Base-by-base conservation (phyloP, 2,888 invertebrate species). In the Nematopogon swammerdamellus region DNA sequence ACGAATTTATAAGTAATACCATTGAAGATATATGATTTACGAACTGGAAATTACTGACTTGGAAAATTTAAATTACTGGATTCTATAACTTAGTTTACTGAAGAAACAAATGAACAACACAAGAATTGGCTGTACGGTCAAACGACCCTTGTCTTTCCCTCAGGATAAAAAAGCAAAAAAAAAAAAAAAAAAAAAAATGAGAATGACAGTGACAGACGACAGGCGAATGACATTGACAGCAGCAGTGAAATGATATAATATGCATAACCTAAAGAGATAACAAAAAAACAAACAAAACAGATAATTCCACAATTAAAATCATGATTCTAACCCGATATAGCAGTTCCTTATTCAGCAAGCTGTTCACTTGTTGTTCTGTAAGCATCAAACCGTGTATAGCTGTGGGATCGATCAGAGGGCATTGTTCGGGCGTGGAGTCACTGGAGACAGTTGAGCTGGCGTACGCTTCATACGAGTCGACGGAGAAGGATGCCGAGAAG, bases 381-480 rank as follows among this genome's bases (percentile, higher is more conserved):
- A 4, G 11, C 14, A 14, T 36, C 14, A 14, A 14, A 36, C 11
- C 36, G 8, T 36, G 36, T 14, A 3, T 14, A 3, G 14, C 36
- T 14, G 36, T 8, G 11, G 36, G 36, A 3, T 14, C 36, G 36
- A 3, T 36, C 3, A 36, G 36, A 14, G 25, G 25, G 5, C 10
- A 6, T 10, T 25, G 25, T 10, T 17, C 18, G 17, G 20, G n/a
- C 25, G 63, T 70, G 18, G 65, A 65, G 49, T 64, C 63, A 56
- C 65, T 73, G 16, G 79, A 79, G 51, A 67, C 88, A 2, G 82
- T 90, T 4, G 83, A 85, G 57, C 70, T 91, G 60, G 82, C 88
- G 1, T 88, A 85, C 57, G 83, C 86, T 18, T 82, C 85, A 18
- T 89, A 86, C 59, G 88, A 89, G 62, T 79, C 70, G 57, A 75